Conservation (phyloP, 2,797 vertebrate species). For the Glossophaga mutica region DNA sequence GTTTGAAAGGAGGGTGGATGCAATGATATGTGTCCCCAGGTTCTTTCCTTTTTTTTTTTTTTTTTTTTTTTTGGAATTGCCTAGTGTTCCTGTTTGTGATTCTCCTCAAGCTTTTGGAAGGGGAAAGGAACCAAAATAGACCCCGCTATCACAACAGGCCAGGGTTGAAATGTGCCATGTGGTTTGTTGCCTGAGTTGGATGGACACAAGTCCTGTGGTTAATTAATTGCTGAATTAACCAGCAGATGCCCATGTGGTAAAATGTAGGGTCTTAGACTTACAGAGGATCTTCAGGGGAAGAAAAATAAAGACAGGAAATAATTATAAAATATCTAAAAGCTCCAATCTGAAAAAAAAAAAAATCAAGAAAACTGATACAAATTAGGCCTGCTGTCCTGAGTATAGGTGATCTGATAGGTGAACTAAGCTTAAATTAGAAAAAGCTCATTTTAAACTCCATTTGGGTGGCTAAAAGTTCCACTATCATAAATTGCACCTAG, state of each 20-base stretch:
- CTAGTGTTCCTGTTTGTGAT: conserved; percentile 71
- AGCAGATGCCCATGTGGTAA: conserved; percentile 61
- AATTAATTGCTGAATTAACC: conserved; percentile 71
- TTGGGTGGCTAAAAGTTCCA: conserved; percentile 36
- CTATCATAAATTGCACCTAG: conserved; percentile 8
- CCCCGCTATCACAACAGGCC: conserved; percentile 62
- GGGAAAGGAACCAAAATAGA: conserved; percentile 64
- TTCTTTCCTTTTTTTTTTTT: neutral
- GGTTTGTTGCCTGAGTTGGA: conserved; percentile 72
- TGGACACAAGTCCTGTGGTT: conserved; percentile 58
- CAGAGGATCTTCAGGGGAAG: conserved; percentile 52
- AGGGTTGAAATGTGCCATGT: conserved; percentile 59
- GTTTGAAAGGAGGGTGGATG: conserved; percentile 30
- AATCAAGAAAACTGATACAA: neutral
- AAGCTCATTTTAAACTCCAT: conserved; percentile 25
- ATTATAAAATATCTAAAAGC: conserved; percentile 73
- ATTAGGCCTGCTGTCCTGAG: conserved; percentile 17
- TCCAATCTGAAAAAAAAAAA: neutral
- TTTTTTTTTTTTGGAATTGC: conserved; percentile 59
- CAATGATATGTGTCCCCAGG: conserved; percentile 34
- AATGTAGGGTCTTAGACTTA: conserved; percentile 47
- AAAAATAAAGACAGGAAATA: conserved; percentile 61
- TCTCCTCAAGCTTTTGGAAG: conserved; percentile 71
- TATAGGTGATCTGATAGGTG: conserved; percentile 3
- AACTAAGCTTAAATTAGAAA: conserved; percentile 28